Evolutionary conservation across 2,888 invertebrate species (phyloP).

Genomic region (Catocala nupta): DNA sequence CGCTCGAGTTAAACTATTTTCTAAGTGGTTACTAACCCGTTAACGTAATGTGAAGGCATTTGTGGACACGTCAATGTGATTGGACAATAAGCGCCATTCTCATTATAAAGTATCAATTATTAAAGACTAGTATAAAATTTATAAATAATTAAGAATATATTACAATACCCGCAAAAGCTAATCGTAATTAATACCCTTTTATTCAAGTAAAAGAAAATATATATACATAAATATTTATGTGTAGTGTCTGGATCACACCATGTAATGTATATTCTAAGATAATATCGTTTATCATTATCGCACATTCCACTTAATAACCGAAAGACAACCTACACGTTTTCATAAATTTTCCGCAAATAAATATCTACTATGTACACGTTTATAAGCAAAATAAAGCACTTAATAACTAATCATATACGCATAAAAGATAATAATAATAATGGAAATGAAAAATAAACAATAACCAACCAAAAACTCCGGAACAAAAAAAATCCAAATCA

Average conservation of each 20-base stretch:
- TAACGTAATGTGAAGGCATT: slow-evolving; percentile 58
- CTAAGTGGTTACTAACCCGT: slow-evolving; percentile 59
- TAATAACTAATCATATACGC: slow-evolving; percentile 38
- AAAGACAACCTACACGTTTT: slow-evolving; percentile 37
- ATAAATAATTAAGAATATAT: too few species aligned
- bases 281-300: slow-evolving; percentile 39
- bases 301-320: slow-evolving; percentile 30
- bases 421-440: slow-evolving; percentile 40
- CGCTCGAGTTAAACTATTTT: slow-evolving; percentile 59
- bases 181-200: too few species aligned
- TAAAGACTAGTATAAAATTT: too few species aligned
- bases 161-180: too few species aligned
- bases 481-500: slow-evolving; percentile 85
- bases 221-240: too few species aligned
- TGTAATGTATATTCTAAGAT: slow-evolving; percentile 23
- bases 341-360: slow-evolving; percentile 29
- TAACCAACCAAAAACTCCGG: slow-evolving; percentile 84
- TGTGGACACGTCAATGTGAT: slow-evolving; percentile 51
- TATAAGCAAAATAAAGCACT: slow-evolving; percentile 37
- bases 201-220: too few species aligned
- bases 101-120: not conserved
- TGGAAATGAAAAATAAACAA: slow-evolving; percentile 65
- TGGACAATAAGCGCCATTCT: slow-evolving; percentile 14
- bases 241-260: too few species aligned
- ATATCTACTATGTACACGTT: slow-evolving; percentile 6